These are phyloP conservation scores for Amphilophus citrinellus DNA, from an alignment of 2,113 vertebrate genomes.

Conservation along the genomic window DNA sequence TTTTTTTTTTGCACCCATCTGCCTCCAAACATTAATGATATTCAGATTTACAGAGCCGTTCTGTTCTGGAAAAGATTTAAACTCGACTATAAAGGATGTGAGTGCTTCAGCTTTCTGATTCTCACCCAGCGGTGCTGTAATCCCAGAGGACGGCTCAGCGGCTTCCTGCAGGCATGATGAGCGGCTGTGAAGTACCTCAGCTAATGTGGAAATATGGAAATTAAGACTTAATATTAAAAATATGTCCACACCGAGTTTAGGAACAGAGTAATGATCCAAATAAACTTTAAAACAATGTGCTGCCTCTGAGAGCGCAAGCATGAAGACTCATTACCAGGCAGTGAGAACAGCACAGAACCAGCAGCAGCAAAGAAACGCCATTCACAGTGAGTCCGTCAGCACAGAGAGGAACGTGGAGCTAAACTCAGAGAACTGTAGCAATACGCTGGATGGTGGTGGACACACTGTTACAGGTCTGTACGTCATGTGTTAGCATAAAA, in stretches of 20 bases:
- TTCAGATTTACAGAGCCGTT: not conserved
- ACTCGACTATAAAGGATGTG: not conserved
- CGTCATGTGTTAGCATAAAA: too few species aligned
- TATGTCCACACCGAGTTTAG: not conserved
- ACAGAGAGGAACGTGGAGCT: not conserved
- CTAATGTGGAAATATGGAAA: constrained; percentile 18
- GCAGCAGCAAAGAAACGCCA: not conserved
- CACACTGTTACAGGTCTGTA: too few species aligned
- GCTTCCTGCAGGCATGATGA: not conserved
- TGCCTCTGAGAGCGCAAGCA: not conserved
- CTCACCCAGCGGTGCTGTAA: not conserved
- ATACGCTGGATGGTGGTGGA: not conserved
- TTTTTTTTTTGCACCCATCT: not conserved
- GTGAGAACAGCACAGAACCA: not conserved
- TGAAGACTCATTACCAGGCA: not conserved
- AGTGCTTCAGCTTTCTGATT: not conserved
- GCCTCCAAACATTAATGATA: not conserved
- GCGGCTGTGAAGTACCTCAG: not conserved
- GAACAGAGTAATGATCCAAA: not conserved
- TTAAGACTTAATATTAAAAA: constrained; percentile 2
- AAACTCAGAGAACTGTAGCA: not conserved
- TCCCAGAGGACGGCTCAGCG: not conserved
- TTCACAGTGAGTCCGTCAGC: not conserved
- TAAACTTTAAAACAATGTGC: not conserved
- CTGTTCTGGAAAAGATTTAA: constrained; percentile 3